Base-by-base conservation (phyloP, 2,888 invertebrate species). In the Pollenia amentaria region DNA sequence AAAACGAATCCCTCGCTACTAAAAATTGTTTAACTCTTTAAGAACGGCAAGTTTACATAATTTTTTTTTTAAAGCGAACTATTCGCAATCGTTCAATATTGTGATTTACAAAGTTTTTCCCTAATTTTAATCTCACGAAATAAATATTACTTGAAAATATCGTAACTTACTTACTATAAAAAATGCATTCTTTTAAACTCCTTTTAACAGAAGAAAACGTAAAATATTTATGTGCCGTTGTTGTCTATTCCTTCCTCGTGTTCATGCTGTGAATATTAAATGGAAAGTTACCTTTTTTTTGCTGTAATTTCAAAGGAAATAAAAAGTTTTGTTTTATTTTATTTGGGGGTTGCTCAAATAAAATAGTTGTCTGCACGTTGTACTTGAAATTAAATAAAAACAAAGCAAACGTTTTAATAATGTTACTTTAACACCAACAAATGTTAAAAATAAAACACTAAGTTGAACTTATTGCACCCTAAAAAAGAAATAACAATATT, bases 191-290 rank as follows among this genome's bases (percentile, higher is more conserved):
- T n/a, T 57, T 67, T 18, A 67, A 77, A 14, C 21, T 10, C 11
- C 16, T 18, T 40, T 3, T 16, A 16, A 14, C 6, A 12, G 18
- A 60, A 73, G 85, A 83, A 85, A 87, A 60, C 80, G 53, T 55
- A 86, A 87, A 81, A 73, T 80, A 84, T 86, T 84, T 75, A 79
- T 14, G 60, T 69, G 69, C 64, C 44, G 53, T 80, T 67, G 65
- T 73, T 38, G 38, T 38, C 11, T 14, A 51, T 69, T 18, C 40
- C 40, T 29, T 29, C 40, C 29, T 62, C 42, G 12, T 62, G 42
- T 88, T 85, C 46, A 51, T 78, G 88, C 79, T 83, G 53, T 85
- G 88, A 82, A 89, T 88, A 88, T 88, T 88, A 88, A 89, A 89
- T 88, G 65, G 75, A 88, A 89, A 88, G 87, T 88, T 88, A 87